A percentile compares a stretch with the other conserved stretches of the same genome.
These are phyloP conservation scores for Nerophis ophidion DNA, from an alignment of 2,113 vertebrate genomes.

Conservation along the genomic window DNA sequence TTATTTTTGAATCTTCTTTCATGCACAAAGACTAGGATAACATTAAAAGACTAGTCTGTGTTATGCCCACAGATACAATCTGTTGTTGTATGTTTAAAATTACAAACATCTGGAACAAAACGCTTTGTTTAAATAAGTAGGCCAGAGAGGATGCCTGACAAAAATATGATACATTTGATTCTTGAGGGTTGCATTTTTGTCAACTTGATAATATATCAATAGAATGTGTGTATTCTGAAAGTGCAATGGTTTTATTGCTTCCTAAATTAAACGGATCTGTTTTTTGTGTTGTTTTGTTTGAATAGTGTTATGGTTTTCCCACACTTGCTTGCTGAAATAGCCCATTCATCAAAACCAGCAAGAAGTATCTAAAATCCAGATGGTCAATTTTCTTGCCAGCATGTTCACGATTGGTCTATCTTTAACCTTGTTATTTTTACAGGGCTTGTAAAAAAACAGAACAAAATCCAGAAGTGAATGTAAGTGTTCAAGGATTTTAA, in stretches of 20 bases:
- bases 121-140: conserved; percentile 35
- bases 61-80: conserved; percentile 12
- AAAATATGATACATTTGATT: conserved; percentile 38
- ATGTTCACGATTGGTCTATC: background rate
- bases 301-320: background rate
- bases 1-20: conserved; percentile 57
- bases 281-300: background rate
- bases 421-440: background rate
- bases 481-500: too few species aligned
- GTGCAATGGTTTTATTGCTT: conserved; percentile 2
- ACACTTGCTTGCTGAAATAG: conserved; percentile 1
- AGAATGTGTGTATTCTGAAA: conserved; percentile 12
- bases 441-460: background rate
- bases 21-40: conserved; percentile 5
- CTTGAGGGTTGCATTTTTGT: conserved; percentile 24
- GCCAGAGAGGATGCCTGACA: conserved; percentile 16
- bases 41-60: conserved; percentile 11
- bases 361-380: background rate
- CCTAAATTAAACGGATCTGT: conserved; percentile 1
- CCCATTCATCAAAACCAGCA: conserved; percentile 4
- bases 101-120: conserved; percentile 17
- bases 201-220: conserved; percentile 20
- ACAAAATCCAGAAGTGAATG: background rate
- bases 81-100: conserved; percentile 6
- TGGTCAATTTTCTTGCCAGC: background rate